Evolutionary conservation across 2,113 vertebrate genomes (phyloP).

Genomic region (Gadus macrocephalus): DNA sequence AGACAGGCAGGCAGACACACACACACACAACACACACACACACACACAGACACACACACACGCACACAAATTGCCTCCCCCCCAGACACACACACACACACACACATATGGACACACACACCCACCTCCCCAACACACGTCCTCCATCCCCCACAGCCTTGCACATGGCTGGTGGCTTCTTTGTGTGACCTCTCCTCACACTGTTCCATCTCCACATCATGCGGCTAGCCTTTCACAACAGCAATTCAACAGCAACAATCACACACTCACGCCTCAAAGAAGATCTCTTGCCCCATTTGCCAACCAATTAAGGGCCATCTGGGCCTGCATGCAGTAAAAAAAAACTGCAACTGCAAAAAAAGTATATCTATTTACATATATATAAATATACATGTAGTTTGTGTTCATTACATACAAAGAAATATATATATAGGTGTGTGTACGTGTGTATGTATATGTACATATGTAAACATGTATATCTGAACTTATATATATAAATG

Average conservation of each 20-base stretch:
- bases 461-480: too few species aligned
- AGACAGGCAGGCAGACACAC: slow-evolving; percentile 19
- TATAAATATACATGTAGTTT: too few species aligned
- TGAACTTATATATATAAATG: too few species aligned
- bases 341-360: background rate
- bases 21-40: slow-evolving; percentile 20
- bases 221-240: slow-evolving; percentile 86
- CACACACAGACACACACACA: slow-evolving; percentile 21
- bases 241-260: slow-evolving; percentile 94
- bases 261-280: slow-evolving; percentile 89
- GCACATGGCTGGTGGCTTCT: slow-evolving; percentile 81
- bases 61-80: slow-evolving; percentile 2
- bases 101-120: slow-evolving; percentile 29
- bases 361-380: background rate
- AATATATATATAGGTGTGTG: too few species aligned
- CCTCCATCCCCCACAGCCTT: slow-evolving; percentile 45
- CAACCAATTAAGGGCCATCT: slow-evolving; percentile 97
- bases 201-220: slow-evolving; percentile 82
- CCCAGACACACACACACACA: slow-evolving; percentile 48
- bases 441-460: too few species aligned
- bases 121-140: slow-evolving; percentile 17
- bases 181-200: slow-evolving; percentile 86
- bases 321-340: slow-evolving; percentile 72
- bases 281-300: slow-evolving; percentile 86
- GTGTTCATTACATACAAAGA: too few species aligned